phyloP scores from a whole-genome alignment of 2,888 invertebrate genomes.

The Petrophora chlorosata region DNA sequence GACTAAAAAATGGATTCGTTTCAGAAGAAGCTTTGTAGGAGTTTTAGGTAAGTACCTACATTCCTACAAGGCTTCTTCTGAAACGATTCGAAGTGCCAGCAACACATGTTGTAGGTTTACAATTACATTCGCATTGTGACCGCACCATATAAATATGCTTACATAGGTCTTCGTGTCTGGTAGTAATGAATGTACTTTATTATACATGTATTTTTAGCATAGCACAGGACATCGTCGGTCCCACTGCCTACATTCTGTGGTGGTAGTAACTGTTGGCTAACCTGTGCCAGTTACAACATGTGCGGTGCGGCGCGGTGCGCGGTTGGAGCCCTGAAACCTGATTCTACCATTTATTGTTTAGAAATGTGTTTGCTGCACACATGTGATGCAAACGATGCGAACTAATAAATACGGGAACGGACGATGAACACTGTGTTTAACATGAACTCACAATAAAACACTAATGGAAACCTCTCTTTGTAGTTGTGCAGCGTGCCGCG shows the following conservation, averaged over 20 bases:
- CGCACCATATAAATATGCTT: too few species aligned
- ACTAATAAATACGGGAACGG: not conserved
- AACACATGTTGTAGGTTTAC: too few species aligned
- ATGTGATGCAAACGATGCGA: not conserved
- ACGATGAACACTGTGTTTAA: not conserved
- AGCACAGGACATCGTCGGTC: not conserved
- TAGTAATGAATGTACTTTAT: too few species aligned
- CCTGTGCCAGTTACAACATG: not conserved
- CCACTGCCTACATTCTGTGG: not conserved
- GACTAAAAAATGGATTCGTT: too few species aligned
- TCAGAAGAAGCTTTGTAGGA: too few species aligned
- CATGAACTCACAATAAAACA: not conserved
- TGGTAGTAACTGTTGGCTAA: not conserved
- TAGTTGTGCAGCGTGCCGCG: not conserved
- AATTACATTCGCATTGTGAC: too few species aligned
- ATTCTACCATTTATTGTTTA: conserved; percentile 4
- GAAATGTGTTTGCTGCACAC: conserved; percentile 2
- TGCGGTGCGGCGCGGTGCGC: not conserved
- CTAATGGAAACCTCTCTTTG: not conserved
- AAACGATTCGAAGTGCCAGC: too few species aligned
- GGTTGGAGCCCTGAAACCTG: conserved; percentile 1
- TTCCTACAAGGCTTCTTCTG: too few species aligned
- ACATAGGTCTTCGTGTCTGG: too few species aligned
- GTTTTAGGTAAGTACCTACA: too few species aligned
- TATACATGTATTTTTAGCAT: not conserved